Percentiles rank a stretch among this genome's conserved stretches.
phyloP scores from a whole-genome alignment of 2,113 vertebrate genomes.

The Haemorhous mexicanus region DNA sequence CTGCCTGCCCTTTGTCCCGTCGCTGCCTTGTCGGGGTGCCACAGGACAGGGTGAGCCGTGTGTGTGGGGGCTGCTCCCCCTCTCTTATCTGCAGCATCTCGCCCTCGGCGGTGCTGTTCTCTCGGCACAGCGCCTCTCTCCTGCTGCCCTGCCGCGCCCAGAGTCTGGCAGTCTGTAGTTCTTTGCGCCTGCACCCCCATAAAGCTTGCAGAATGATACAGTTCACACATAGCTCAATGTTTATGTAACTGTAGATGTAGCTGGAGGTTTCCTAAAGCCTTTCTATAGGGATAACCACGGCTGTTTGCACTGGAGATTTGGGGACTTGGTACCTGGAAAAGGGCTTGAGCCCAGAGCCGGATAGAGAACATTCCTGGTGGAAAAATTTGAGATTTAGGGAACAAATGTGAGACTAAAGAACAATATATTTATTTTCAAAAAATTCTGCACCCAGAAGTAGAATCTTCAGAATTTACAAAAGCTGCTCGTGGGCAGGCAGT shows the following conservation, averaged over 20 bases:
- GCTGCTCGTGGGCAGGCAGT: background rate
- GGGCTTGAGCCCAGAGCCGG: background rate
- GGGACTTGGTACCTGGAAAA: background rate
- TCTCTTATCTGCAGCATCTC: background rate
- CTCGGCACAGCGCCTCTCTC: background rate
- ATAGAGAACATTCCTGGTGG: background rate
- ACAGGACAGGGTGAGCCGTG: background rate
- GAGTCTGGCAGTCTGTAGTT: background rate
- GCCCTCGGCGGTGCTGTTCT: background rate
- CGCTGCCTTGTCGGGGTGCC: background rate
- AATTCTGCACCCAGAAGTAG: background rate
- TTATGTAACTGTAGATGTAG: background rate
- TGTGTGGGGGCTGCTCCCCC: background rate
- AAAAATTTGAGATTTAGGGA: background rate
- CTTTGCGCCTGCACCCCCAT: background rate
- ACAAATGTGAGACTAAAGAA: background rate
- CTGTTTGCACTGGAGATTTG: background rate
- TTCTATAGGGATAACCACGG: background rate
- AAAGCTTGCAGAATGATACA: background rate
- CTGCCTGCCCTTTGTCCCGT: background rate
- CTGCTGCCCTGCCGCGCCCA: accelerated
- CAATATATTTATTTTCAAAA: background rate
- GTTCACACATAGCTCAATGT: background rate
- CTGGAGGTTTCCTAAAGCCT: background rate
- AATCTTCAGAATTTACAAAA: background rate